Evolutionary conservation across 2,113 vertebrate species (phyloP).

Genomic region (Crotalus tigris): DNA sequence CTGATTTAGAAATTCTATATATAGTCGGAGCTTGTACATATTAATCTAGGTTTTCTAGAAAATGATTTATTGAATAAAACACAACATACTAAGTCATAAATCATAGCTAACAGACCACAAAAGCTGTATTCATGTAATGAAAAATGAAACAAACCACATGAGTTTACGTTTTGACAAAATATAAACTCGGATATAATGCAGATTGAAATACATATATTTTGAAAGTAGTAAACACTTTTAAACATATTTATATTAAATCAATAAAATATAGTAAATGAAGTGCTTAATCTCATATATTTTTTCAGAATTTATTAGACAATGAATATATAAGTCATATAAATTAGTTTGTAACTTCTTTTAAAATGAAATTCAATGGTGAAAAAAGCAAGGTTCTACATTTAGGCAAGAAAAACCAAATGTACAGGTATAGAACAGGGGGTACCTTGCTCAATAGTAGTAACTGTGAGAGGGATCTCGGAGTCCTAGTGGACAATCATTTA

Average conservation of each 20-base stretch:
- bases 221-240: neutral
- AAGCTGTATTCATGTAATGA: neutral
- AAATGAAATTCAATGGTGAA: no score
- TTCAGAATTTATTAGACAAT: neutral
- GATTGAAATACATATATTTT: neutral
- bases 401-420: no score
- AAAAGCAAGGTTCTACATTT: no score
- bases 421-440: no score
- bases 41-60: neutral
- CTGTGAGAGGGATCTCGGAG: no score
- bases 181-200: neutral
- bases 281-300: no score
- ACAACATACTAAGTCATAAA: neutral
- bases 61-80: neutral
- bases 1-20: neutral
- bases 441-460: no score
- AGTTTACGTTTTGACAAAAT: neutral
- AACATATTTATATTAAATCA: neutral
- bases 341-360: neutral
- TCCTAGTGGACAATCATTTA: no score
- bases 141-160: neutral
- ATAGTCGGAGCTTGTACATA: neutral
- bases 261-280: neutral
- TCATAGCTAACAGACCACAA: neutral
- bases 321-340: neutral